phyloP scores from a whole-genome alignment of 1,140 invertebrate species.

The Lethocerus indicus region DNA sequence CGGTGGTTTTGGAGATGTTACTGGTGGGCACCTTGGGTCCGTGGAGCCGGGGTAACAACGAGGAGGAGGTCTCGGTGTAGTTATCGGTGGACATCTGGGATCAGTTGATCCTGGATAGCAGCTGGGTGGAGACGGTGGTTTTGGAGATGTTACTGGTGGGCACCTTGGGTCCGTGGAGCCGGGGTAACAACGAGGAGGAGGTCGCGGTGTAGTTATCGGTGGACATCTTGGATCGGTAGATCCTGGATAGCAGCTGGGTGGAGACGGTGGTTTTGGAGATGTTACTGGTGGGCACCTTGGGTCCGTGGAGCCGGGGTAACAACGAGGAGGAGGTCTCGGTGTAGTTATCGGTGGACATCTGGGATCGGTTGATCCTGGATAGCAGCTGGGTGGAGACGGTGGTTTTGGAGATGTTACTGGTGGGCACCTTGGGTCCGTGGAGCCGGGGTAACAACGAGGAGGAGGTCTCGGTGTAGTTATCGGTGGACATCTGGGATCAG shows the following conservation, averaged over 20 bases:
- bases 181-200: conserved; percentile 11
- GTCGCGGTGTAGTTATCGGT: conserved; percentile 12
- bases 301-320: conserved; percentile 21
- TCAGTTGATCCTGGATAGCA: conserved; percentile 21
- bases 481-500: too few species aligned
- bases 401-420: conserved; percentile 18
- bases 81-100: conserved; percentile 21
- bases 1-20: conserved; percentile 16
- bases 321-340: conserved; percentile 5
- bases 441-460: conserved; percentile 22
- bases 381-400: conserved; percentile 15
- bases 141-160: conserved; percentile 20
- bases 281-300: conserved; percentile 21
- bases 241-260: conserved; percentile 22
- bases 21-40: conserved; percentile 24
- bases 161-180: conserved; percentile 24
- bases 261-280: conserved; percentile 12
- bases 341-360: conserved; percentile 13
- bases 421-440: conserved; percentile 24
- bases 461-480: conserved; percentile 14
- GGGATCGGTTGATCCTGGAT: conserved; percentile 19
- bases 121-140: background rate
- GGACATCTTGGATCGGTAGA: conserved; percentile 24
- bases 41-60: conserved; percentile 23
- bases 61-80: conserved; percentile 7